Conservation (phyloP, 2,888 invertebrate genomes). For the Clusia tigrina region DNA sequence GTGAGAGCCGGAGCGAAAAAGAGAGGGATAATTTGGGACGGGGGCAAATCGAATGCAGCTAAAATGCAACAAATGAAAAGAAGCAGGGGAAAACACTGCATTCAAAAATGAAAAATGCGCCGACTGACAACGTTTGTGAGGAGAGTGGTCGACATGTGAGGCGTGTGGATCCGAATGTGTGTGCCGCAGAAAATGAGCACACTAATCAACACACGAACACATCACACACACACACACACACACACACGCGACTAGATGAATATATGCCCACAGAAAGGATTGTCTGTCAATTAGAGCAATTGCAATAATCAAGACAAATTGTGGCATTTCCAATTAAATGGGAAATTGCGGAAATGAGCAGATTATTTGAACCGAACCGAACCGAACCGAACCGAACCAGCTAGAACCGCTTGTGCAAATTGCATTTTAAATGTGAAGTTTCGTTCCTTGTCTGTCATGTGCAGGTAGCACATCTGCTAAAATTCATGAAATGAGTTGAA, state of each 20-base stretch:
- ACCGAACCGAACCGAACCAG: not conserved
- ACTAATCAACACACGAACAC: conserved; percentile 11
- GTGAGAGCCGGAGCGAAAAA: too few species aligned
- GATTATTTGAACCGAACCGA: conserved; percentile 11
- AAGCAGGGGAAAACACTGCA: not conserved
- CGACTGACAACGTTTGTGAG: conserved; percentile 3
- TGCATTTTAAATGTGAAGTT: not conserved
- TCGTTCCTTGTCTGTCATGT: not conserved
- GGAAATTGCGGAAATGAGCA: too few species aligned
- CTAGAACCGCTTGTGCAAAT: not conserved
- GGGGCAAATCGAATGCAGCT: too few species aligned
- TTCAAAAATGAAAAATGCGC: conserved; percentile 16
- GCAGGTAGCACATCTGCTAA: too few species aligned
- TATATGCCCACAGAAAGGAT: not conserved
- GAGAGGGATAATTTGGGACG: too few species aligned
- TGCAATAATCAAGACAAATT: conserved; percentile 29
- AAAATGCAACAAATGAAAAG: too few species aligned
- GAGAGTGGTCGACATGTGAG: too few species aligned
- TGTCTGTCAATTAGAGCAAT: conserved; percentile 27
- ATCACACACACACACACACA: not conserved
- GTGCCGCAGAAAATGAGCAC: too few species aligned
- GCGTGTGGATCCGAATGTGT: too few species aligned
- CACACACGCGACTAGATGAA: not conserved
- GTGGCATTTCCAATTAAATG: conserved; percentile 25
- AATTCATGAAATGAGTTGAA: too few species aligned